These are phyloP conservation scores for Nymphicus hollandicus DNA, from an alignment of 2,113 vertebrate genomes.

Conservation along the genomic window DNA sequence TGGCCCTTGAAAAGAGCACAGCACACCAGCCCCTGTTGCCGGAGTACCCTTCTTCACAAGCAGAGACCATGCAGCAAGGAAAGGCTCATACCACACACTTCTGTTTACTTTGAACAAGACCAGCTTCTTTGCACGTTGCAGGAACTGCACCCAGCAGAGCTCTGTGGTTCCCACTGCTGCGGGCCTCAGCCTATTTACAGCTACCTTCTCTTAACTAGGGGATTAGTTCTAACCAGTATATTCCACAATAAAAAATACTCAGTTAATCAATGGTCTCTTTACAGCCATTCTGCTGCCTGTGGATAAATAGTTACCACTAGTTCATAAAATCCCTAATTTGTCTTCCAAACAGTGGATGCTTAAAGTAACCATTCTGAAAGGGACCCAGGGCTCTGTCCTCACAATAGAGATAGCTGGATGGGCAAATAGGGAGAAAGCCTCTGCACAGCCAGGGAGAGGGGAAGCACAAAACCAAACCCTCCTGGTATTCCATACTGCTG, in stretches of 20 bases:
- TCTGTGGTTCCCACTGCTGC: neutral
- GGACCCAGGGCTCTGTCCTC: neutral
- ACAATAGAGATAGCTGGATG: neutral
- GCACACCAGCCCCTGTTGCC: neutral
- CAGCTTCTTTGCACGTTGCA: neutral
- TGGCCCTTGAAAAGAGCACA: neutral
- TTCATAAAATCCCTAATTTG: slow-evolving; percentile 51
- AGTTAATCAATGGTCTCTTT: slow-evolving; percentile 47
- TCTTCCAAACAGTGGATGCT: neutral
- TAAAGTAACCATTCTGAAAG: neutral
- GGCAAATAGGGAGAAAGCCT: neutral
- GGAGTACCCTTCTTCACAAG: neutral
- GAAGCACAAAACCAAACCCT: neutral
- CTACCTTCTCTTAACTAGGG: neutral
- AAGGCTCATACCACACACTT: neutral
- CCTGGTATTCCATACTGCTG: accelerated
- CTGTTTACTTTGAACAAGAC: neutral
- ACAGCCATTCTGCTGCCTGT: neutral
- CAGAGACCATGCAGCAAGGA: neutral
- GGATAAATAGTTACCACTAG: slow-evolving; percentile 47
- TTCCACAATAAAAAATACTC: slow-evolving; percentile 44
- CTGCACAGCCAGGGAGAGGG: neutral
- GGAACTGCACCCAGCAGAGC: neutral
- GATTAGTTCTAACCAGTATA: neutral
- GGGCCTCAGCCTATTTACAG: neutral